Conservation (phyloP, 2,888 invertebrate genomes). For the Saturnia pavonia region DNA sequence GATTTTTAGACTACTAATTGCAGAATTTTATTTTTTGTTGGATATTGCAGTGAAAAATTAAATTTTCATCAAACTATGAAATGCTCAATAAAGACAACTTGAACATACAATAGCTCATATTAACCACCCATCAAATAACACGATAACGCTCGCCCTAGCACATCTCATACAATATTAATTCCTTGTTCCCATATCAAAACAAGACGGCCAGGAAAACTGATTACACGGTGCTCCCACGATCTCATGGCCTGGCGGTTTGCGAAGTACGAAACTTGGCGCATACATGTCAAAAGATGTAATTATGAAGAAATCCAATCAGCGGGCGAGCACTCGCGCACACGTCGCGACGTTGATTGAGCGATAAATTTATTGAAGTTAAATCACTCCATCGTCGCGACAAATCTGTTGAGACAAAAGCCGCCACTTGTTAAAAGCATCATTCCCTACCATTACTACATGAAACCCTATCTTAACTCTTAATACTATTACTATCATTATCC, state of each 20-base stretch:
- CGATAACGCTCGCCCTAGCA: neutral
- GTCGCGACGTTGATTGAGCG: constrained; percentile 72
- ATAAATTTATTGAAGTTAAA: constrained; percentile 78
- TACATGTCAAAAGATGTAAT: constrained; percentile 82
- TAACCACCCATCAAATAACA: neutral
- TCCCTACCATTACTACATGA: neutral
- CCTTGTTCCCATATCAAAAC: constrained; percentile 66
- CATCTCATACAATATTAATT: constrained; percentile 47
- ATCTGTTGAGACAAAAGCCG: constrained; percentile 57
- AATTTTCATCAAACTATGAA: neutral
- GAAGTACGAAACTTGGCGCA: constrained; percentile 78
- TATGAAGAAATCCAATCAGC: constrained; percentile 81
- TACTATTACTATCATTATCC: neutral
- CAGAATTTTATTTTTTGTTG: neutral
- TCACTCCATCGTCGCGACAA: constrained; percentile 72
- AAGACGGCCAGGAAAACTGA: constrained; percentile 77
- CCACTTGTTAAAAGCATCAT: constrained; percentile 1
- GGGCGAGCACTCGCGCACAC: constrained; percentile 63
- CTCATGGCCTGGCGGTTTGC: constrained; percentile 70
- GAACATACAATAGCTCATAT: neutral
- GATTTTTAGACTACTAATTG: no score
- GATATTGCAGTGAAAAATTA: neutral
- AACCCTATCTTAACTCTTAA: neutral
- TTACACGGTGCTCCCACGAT: constrained; percentile 81
- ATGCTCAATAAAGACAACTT: neutral